phyloP scores from a whole-genome alignment of 2,113 vertebrate species.

The Dendrocopos noguchii region DNA sequence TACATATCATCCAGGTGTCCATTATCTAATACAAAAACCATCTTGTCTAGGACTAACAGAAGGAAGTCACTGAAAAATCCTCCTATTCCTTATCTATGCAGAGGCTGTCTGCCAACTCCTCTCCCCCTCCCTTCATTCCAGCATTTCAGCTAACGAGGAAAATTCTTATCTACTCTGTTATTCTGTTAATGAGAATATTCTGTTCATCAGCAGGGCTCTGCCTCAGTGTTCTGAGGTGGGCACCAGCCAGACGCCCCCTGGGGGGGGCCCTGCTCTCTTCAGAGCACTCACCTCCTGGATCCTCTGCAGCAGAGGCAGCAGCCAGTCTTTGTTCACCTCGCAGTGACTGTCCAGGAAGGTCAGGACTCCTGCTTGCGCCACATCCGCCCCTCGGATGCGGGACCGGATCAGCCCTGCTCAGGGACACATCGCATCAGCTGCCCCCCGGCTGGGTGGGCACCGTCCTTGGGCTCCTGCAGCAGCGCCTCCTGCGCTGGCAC shows the following conservation, averaged over 20 bases:
- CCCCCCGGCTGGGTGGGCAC: background rate
- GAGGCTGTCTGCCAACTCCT: no score
- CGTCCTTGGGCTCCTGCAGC: background rate
- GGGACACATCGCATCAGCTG: background rate
- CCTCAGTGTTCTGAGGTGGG: background rate
- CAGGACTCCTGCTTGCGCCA: slow-evolving; percentile 84
- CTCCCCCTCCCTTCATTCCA: no score
- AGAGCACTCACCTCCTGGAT: slow-evolving; percentile 87
- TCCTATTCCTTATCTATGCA: no score
- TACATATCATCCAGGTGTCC: no score
- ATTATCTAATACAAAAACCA: no score
- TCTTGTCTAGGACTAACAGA: no score
- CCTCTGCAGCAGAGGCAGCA: slow-evolving; percentile 91
- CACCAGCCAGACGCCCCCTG: accelerated
- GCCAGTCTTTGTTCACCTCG: slow-evolving; percentile 98
- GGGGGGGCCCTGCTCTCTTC: background rate
- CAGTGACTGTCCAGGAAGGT: slow-evolving; percentile 98
- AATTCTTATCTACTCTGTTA: no score
- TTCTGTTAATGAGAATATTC: no score
- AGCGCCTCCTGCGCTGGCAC: accelerated
- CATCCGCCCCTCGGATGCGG: slow-evolving; percentile 89
- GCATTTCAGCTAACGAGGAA: no score
- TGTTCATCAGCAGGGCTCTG: no score
- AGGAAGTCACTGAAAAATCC: no score
- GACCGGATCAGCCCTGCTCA: slow-evolving; percentile 92